phyloP scores from a whole-genome alignment of 2,888 invertebrate species.

The Ischnus inquisitorius region DNA sequence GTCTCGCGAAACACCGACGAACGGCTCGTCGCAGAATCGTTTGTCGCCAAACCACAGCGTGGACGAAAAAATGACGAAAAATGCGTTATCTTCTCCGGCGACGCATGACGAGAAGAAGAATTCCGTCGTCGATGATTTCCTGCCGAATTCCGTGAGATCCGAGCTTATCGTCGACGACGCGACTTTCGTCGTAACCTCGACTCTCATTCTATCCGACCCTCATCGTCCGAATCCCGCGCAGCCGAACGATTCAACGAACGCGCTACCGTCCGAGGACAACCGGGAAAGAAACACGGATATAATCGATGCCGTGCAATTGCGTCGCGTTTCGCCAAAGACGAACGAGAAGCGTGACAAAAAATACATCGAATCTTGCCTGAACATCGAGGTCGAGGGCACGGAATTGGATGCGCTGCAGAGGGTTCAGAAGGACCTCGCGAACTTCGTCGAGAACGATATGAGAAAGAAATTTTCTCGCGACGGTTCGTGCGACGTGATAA shows the following conservation, averaged over 20 bases:
- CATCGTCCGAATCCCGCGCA: conserved; percentile 65
- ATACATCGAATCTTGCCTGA: conserved; percentile 79
- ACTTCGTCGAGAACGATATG: conserved; percentile 81
- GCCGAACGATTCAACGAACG: not conserved
- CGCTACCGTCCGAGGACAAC: conserved; percentile 68
- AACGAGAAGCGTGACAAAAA: conserved; percentile 69
- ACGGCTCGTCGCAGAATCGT: conserved; percentile 3
- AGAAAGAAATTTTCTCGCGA: conserved; percentile 69
- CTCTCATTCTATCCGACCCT: conserved; percentile 75
- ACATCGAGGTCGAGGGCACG: conserved; percentile 82
- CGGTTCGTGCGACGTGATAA: not conserved
- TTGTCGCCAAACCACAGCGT: conserved; percentile 18
- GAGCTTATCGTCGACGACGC: conserved; percentile 80
- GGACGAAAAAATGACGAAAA: conserved; percentile 12
- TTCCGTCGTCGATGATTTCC: conserved; percentile 68
- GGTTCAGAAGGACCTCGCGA: conserved; percentile 79
- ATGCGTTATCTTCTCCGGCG: not conserved
- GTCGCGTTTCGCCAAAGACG: conserved; percentile 76
- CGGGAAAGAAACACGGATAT: conserved; percentile 81
- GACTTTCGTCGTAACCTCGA: conserved; percentile 81
- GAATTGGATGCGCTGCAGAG: conserved; percentile 78
- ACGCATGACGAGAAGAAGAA: conserved; percentile 17
- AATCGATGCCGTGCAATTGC: conserved; percentile 81
- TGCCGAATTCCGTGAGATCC: conserved; percentile 76
- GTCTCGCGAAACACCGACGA: not conserved